phyloP scores from a whole-genome alignment of 2,113 vertebrate species.

The Myotis lucifugus region DNA sequence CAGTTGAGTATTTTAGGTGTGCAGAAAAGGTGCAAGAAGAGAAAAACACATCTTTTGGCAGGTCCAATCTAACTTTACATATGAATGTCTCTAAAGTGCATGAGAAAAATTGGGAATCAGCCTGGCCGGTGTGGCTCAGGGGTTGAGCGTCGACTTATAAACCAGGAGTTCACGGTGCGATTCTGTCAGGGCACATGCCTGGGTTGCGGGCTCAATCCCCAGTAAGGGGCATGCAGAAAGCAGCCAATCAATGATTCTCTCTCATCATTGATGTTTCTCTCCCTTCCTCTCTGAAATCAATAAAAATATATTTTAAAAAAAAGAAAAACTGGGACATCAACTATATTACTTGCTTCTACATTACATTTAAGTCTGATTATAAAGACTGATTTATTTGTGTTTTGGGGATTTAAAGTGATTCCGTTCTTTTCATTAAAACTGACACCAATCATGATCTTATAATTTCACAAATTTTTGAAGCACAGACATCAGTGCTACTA shows the following conservation, averaged over 20 bases:
- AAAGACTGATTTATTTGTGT: background rate
- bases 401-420: background rate
- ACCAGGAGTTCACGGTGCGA: too few species aligned
- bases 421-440: conserved; percentile 2
- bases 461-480: background rate
- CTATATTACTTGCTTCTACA: background rate
- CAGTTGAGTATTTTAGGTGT: background rate
- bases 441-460: background rate
- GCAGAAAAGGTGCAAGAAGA: background rate
- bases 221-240: too few species aligned
- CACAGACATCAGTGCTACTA: background rate
- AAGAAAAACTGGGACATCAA: background rate
- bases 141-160: too few species aligned
- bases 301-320: too few species aligned
- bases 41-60: background rate
- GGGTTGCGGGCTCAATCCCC: too few species aligned
- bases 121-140: too few species aligned
- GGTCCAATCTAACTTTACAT: background rate
- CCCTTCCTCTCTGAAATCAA: too few species aligned
- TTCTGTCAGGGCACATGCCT: too few species aligned
- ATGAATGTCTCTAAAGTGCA: background rate
- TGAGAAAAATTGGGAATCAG: background rate
- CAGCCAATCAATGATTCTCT: too few species aligned
- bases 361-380: background rate
- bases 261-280: too few species aligned